phyloP scores from a whole-genome alignment of 2,888 invertebrate genomes.

The Sphaerophoria rueppellii region DNA sequence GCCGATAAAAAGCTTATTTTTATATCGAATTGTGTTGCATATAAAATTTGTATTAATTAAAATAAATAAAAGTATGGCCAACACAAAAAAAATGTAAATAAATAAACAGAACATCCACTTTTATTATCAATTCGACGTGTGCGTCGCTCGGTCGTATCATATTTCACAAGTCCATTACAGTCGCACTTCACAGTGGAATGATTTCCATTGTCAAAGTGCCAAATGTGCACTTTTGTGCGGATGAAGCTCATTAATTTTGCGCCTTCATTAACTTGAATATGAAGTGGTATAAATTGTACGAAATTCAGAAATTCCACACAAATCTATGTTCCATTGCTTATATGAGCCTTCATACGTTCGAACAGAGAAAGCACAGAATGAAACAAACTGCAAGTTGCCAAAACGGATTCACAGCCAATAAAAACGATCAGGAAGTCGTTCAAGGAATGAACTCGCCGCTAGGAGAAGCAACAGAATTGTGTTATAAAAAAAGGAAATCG shows the following conservation, averaged over 20 bases:
- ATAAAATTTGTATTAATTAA: constrained; percentile 41
- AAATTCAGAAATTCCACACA: constrained; percentile 48
- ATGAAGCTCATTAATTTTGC: constrained; percentile 68
- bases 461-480: constrained; percentile 62
- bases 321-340: constrained; percentile 4
- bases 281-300: constrained; percentile 63
- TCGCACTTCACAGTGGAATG: constrained; percentile 66
- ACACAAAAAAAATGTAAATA: constrained; percentile 35
- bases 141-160: constrained; percentile 24
- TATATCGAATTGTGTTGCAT: too few species aligned
- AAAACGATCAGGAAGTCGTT: constrained; percentile 73
- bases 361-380: constrained; percentile 25
- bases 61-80: constrained; percentile 48
- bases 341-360: constrained; percentile 42
- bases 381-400: constrained; percentile 68
- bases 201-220: constrained; percentile 72
- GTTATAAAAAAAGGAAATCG: constrained; percentile 15
- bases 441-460: constrained; percentile 56
- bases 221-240: constrained; percentile 70
- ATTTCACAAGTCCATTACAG: constrained; percentile 70
- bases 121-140: neutral
- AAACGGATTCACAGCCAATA: constrained; percentile 73
- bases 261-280: constrained; percentile 53
- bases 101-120: constrained; percentile 31
- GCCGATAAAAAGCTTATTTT: too few species aligned